Percentiles rank a stretch among this genome's conserved stretches.
phyloP scores from a whole-genome alignment of 37 sponge, comb jelly and placozoan species.

The Aphrocallistes beatrix region DNA sequence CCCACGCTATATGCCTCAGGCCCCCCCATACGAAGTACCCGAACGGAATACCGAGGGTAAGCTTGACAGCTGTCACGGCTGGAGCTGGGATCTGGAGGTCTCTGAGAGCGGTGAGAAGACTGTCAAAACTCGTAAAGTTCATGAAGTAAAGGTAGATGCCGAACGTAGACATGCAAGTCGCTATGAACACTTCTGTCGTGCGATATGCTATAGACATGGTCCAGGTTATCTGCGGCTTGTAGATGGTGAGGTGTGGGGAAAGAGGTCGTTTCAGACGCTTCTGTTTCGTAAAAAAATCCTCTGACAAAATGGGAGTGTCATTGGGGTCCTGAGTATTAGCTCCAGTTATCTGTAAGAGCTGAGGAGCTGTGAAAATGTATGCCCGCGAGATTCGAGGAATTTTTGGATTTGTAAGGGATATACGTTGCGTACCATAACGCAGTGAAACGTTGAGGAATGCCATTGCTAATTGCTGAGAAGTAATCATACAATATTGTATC shows the following conservation, averaged over 20 bases:
- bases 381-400: too few relatives aligned
- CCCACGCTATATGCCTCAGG: not conserved
- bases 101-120: constrained; percentile 3
- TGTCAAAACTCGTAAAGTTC: not conserved
- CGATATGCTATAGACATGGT: not conserved
- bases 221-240: constrained; percentile 11
- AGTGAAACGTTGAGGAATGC: too few relatives aligned
- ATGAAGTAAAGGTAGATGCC: not conserved
- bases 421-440: too few relatives aligned
- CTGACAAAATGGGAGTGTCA: not conserved
- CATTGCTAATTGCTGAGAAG: too few relatives aligned
- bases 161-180: not conserved
- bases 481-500: too few relatives aligned
- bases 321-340: not conserved
- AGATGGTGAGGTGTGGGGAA: not conserved
- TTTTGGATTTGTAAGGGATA: too few relatives aligned
- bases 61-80: not conserved
- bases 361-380: too few relatives aligned
- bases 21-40: constrained; percentile 13
- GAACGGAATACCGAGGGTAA: not conserved
- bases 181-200: not conserved
- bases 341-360: too few relatives aligned
- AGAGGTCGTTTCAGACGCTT: not conserved
- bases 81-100: not conserved
- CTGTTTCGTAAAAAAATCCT: not conserved